Evolutionary conservation across 2,888 invertebrate genomes (phyloP).

Genomic region (Neoitamus cyanurus): DNA sequence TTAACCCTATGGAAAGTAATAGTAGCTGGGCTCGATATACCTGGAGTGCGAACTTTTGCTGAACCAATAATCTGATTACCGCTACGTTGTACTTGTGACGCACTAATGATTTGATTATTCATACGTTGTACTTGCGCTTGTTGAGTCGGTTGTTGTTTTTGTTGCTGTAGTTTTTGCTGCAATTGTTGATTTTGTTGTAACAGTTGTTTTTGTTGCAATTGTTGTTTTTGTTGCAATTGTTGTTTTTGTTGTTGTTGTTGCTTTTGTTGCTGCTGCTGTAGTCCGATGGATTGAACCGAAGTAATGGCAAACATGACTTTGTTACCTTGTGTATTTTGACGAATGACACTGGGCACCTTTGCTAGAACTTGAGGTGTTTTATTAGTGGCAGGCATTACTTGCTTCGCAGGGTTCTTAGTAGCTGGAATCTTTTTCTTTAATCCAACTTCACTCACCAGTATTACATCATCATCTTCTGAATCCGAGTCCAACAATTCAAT

Average conservation of each 20-base stretch:
- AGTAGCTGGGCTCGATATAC: neutral
- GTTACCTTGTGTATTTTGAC: neutral
- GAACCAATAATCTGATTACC: neutral
- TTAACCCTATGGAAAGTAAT: neutral
- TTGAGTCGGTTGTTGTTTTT: neutral
- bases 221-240: neutral
- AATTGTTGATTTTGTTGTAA: neutral
- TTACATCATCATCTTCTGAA: constrained; percentile 35
- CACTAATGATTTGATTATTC: neutral
- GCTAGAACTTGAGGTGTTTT: neutral
- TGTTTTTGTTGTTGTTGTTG: neutral
- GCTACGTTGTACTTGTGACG: neutral
- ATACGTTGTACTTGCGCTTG: neutral
- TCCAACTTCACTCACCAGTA: constrained; percentile 22
- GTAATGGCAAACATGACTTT: constrained; percentile 35
- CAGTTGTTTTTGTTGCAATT: neutral
- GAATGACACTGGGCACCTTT: neutral
- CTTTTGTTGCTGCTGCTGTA: neutral
- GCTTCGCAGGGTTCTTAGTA: neutral
- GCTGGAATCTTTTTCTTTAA: constrained; percentile 4
- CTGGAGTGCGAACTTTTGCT: neutral
- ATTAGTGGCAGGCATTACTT: neutral
- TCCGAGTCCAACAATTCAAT: constrained; percentile 33
- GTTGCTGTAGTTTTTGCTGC: neutral
- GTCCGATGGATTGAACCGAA: constrained; percentile 22